A percentile compares a stretch with the other conserved stretches of the same genome.
Conservation (phyloP, 1,140 invertebrate genomes). For the Halesus radiatus region DNA sequence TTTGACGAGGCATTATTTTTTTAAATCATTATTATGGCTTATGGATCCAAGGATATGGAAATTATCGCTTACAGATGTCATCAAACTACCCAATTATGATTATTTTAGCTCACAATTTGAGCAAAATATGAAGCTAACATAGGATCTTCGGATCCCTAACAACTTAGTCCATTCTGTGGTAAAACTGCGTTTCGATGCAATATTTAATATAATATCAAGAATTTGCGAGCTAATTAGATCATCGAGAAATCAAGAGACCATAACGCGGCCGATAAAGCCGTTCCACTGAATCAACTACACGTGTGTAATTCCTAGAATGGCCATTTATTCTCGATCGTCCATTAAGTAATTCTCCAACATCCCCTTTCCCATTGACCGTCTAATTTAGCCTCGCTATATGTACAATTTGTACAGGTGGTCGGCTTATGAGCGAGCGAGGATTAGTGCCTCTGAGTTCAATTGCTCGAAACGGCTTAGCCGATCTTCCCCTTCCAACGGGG, state of each 20-base stretch:
- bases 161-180: no score
- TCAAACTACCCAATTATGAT: no score
- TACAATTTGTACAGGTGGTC: slow-evolving; percentile 43
- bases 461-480: slow-evolving; percentile 53
- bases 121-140: no score
- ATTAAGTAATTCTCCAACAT: slow-evolving; percentile 16
- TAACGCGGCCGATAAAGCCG: background rate
- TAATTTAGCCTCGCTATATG: slow-evolving; percentile 1
- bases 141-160: no score
- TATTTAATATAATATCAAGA: background rate
- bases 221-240: no score
- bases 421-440: slow-evolving; percentile 53
- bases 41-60: no score
- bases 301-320: slow-evolving; percentile 27
- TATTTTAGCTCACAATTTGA: no score
- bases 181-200: no score
- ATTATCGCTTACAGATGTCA: no score
- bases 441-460: slow-evolving; percentile 57
- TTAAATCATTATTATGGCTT: no score
- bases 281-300: background rate
- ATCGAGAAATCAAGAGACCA: no score
- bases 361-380: background rate
- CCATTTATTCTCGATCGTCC: slow-evolving; percentile 28
- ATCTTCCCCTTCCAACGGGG: background rate
- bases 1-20: no score